Evolutionary conservation across 2,113 vertebrate genomes (phyloP).

Genomic region (Brachyistius frenatus): DNA sequence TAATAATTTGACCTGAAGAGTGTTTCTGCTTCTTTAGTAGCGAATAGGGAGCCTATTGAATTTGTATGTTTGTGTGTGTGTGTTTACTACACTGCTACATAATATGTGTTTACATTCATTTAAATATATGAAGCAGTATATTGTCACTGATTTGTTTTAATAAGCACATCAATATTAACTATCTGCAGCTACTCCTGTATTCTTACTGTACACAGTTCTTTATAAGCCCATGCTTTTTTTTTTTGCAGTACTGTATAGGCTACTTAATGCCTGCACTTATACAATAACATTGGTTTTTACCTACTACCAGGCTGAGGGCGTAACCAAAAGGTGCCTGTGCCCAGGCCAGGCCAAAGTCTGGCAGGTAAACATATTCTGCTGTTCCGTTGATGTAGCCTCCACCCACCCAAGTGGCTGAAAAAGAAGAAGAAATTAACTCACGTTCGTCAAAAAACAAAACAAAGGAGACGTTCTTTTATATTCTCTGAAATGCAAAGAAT

Average conservation of each 20-base stretch:
- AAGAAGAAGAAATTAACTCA: neutral
- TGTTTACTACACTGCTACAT: no score
- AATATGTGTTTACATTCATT: no score
- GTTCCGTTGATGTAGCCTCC: slow-evolving; percentile 99
- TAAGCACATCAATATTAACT: no score
- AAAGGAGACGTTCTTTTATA: neutral
- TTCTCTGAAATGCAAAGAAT: neutral
- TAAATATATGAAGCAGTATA: no score
- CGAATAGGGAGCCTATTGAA: no score
- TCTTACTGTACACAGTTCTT: no score
- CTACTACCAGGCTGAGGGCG: slow-evolving; percentile 93
- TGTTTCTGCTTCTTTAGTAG: neutral
- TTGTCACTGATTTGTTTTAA: no score
- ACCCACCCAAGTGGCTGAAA: slow-evolving; percentile 96
- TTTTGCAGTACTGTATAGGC: no score
- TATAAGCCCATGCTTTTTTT: no score
- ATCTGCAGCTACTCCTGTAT: no score
- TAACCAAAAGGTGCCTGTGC: slow-evolving; percentile 98
- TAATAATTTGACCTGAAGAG: neutral
- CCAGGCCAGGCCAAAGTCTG: slow-evolving; percentile 93
- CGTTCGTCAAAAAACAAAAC: neutral
- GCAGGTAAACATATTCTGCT: slow-evolving; percentile 96
- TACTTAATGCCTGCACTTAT: no score
- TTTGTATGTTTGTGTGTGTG: no score
- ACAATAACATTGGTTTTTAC: slow-evolving; percentile 78